These are phyloP conservation scores for Phyllotreta cruciferae DNA, from an alignment of 2,888 invertebrate species.

Conservation along the genomic window DNA sequence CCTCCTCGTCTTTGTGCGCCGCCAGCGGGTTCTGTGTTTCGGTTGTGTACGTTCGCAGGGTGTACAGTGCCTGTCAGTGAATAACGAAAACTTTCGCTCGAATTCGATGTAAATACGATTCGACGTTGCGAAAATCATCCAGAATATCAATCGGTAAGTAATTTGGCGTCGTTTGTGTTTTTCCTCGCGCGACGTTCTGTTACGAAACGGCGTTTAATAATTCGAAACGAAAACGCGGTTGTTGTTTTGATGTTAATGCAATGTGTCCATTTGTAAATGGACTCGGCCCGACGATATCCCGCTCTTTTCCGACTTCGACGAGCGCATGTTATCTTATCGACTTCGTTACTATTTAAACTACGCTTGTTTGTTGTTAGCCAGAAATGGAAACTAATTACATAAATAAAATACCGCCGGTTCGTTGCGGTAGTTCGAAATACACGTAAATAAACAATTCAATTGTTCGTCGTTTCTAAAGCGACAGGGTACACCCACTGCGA, in stretches of 20 bases:
- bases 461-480: conserved; percentile 26
- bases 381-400: too few species aligned
- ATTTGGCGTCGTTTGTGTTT: conserved; percentile 42
- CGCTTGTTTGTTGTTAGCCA: not conserved
- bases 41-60: conserved; percentile 61
- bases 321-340: conserved; percentile 51
- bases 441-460: conserved; percentile 30
- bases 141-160: conserved; percentile 75
- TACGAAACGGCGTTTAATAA: conserved; percentile 47
- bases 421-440: not conserved
- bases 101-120: conserved; percentile 73
- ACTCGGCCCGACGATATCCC: conserved; percentile 58
- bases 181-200: conserved; percentile 55
- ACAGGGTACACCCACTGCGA: conserved; percentile 42
- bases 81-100: conserved; percentile 64
- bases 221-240: conserved; percentile 42
- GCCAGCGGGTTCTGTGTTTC: conserved; percentile 56
- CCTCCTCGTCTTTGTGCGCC: conserved; percentile 57
- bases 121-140: conserved; percentile 72
- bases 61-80: conserved; percentile 60
- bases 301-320: conserved; percentile 55
- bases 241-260: conserved; percentile 31
- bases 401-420: too few species aligned
- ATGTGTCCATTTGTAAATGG: conserved; percentile 52
- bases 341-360: conserved; percentile 2